Conservation (phyloP, 2,888 invertebrate species). For the Tholera decimalis region DNA sequence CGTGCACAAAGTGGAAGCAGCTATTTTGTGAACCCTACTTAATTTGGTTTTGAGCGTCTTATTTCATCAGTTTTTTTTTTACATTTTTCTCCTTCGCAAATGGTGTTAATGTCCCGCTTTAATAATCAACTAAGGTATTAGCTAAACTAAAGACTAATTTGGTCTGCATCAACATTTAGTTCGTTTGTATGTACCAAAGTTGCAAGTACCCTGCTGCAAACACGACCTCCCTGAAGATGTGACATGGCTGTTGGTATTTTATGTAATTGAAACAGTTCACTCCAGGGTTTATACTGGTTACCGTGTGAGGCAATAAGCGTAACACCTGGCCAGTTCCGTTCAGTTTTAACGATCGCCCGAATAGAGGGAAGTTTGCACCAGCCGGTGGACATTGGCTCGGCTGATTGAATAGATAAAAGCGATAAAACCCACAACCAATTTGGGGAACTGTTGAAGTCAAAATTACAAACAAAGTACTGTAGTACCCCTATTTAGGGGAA, state of each 20-base stretch:
- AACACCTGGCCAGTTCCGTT: slow-evolving; percentile 58
- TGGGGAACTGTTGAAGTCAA: slow-evolving; percentile 40
- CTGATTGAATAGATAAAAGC: slow-evolving; percentile 60
- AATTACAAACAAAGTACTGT: slow-evolving; percentile 50
- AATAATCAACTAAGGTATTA: slow-evolving; percentile 7
- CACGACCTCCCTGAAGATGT: slow-evolving; percentile 27
- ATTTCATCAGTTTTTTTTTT: slow-evolving; percentile 42
- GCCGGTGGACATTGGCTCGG: slow-evolving; percentile 36
- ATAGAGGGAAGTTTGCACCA: slow-evolving; percentile 47
- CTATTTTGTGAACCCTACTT: slow-evolving; percentile 53
- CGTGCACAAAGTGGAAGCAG: slow-evolving; percentile 62
- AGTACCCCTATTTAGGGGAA: slow-evolving; percentile 45
- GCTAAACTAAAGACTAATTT: slow-evolving; percentile 26
- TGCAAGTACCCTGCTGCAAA: slow-evolving; percentile 9
- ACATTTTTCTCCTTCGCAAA: slow-evolving; percentile 23
- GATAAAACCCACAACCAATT: slow-evolving; percentile 49
- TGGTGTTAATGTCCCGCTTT: slow-evolving; percentile 2
- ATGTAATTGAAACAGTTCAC: slow-evolving; percentile 37
- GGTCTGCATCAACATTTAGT: not conserved
- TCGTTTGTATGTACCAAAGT: slow-evolving; percentile 25
- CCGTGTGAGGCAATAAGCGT: slow-evolving; percentile 30
- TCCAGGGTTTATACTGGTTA: slow-evolving; percentile 36
- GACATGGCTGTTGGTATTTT: slow-evolving; percentile 28
- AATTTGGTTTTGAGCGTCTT: slow-evolving; percentile 57
- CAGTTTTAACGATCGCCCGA: slow-evolving; percentile 46